Conservation (phyloP, 2,888 invertebrate genomes). For the Petrophora chlorosata region DNA sequence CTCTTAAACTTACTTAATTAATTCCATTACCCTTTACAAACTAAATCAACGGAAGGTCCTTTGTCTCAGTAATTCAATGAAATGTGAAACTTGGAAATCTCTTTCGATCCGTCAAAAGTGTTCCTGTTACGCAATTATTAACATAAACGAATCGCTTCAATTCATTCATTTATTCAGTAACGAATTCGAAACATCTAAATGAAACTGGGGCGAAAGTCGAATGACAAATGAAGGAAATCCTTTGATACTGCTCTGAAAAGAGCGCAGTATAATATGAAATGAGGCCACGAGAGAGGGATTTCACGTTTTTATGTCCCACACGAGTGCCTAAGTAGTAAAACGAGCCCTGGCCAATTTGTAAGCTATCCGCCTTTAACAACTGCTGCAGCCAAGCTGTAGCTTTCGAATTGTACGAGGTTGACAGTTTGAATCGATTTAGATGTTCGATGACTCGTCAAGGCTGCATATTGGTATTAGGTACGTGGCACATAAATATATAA, state of each 20-base stretch:
- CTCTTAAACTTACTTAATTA: no score
- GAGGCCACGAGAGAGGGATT: constrained; percentile 1
- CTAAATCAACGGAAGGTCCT: constrained; percentile 12
- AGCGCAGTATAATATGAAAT: constrained; percentile 5
- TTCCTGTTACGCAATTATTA: constrained; percentile 25
- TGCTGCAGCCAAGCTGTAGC: no score
- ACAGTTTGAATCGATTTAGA: no score
- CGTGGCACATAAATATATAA: no score
- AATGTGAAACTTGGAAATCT: constrained; percentile 23
- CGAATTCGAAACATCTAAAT: constrained; percentile 25
- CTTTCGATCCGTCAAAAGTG: constrained; percentile 19
- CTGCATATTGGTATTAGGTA: no score
- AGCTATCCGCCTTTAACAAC: no score
- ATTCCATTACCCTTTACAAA: constrained; percentile 11
- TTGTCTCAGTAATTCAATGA: constrained; percentile 22
- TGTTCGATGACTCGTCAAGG: no score
- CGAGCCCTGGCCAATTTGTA: no score
- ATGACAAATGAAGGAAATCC: constrained; percentile 39
- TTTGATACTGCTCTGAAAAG: neutral
- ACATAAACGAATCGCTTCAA: constrained; percentile 27
- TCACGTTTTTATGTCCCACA: neutral
- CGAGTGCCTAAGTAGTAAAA: no score
- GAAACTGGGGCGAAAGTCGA: constrained; percentile 28
- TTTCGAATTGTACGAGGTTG: no score
- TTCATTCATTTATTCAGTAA: constrained; percentile 32